Evolutionary conservation across 2,113 vertebrate species (phyloP).

Genomic region (Charadrius vociferus): DNA sequence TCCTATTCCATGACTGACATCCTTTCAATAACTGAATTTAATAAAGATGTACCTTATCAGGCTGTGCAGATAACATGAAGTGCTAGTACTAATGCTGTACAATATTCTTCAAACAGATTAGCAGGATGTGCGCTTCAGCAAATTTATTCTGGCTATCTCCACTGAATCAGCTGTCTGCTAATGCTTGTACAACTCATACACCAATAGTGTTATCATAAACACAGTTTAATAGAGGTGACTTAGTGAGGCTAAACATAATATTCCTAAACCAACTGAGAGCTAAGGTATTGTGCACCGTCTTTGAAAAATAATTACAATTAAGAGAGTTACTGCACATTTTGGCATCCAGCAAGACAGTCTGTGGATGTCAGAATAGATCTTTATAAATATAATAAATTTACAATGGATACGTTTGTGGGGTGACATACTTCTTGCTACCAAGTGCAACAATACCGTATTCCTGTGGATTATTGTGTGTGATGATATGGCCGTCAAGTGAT

Average conservation of each 20-base stretch:
- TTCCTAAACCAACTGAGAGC: conserved; percentile 68
- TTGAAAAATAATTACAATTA: conserved; percentile 66
- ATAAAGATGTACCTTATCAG: conserved; percentile 98
- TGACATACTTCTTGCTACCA: conserved; percentile 1
- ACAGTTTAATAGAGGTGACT: conserved; percentile 84
- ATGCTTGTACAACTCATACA: conserved; percentile 82
- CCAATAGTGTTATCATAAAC: conserved; percentile 82
- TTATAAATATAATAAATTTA: neutral
- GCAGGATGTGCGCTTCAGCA: conserved; percentile 80
- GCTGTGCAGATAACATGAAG: conserved; percentile 91
- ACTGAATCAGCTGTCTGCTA: conserved; percentile 88
- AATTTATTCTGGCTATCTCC: conserved; percentile 86
- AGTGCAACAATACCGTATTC: neutral
- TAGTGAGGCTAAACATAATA: conserved; percentile 74
- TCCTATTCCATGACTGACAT: conserved; percentile 86
- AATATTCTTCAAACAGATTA: conserved; percentile 93
- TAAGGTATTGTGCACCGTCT: conserved; percentile 28
- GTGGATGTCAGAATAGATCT: neutral
- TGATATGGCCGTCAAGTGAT: conserved; percentile 21
- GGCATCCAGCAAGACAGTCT: neutral
- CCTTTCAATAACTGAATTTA: conserved; percentile 92
- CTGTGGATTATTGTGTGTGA: conserved; percentile 33
- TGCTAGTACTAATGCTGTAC: conserved; percentile 88
- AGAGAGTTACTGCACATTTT: conserved; percentile 42
- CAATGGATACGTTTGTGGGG: conserved; percentile 15